Percentiles rank a stretch among this genome's conserved stretches.
phyloP scores from a whole-genome alignment of 2,797 vertebrate genomes.

The Acanthurus leucopareius region DNA sequence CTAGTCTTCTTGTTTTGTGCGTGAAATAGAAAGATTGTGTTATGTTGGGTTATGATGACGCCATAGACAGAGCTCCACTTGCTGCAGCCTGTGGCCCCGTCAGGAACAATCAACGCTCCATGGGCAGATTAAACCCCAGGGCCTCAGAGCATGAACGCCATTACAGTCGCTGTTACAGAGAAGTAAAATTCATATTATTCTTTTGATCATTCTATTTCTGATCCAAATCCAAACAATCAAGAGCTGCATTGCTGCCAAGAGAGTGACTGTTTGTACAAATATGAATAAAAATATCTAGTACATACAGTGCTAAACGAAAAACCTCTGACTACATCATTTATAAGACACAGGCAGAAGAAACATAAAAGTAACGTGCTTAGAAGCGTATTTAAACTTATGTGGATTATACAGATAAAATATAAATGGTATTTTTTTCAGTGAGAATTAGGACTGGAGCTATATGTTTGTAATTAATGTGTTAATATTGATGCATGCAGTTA shows the following conservation, averaged over 20 bases:
- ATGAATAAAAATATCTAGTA: slow-evolving; percentile 8
- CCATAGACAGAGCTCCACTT: slow-evolving; percentile 33
- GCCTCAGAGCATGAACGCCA: slow-evolving; percentile 24
- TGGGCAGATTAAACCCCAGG: slow-evolving; percentile 47
- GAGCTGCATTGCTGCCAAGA: slow-evolving; percentile 13
- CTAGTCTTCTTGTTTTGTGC: not conserved
- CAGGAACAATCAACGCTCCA: slow-evolving; percentile 58
- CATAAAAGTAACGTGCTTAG: not conserved
- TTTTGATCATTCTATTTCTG: slow-evolving; percentile 5
- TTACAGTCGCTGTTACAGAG: slow-evolving; percentile 6
- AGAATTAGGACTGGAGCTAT: too few relatives aligned
- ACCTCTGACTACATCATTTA: not conserved
- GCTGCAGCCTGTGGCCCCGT: slow-evolving; percentile 64
- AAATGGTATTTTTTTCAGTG: too few relatives aligned
- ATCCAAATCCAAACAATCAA: slow-evolving; percentile 18
- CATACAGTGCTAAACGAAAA: slow-evolving; percentile 6
- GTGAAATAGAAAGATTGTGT: not conserved
- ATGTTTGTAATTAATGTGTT: not conserved
- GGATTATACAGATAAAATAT: not conserved
- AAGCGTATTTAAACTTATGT: not conserved
- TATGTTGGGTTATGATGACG: slow-evolving; percentile 45
- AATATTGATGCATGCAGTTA: not conserved
- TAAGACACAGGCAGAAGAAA: not conserved
- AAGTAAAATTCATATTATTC: slow-evolving; percentile 18
- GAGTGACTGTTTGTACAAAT: slow-evolving; percentile 23